Percentiles rank a stretch among this genome's conserved stretches.
phyloP scores from a whole-genome alignment of 2,888 invertebrate genomes.

The Pollenia griseotomentosa region DNA sequence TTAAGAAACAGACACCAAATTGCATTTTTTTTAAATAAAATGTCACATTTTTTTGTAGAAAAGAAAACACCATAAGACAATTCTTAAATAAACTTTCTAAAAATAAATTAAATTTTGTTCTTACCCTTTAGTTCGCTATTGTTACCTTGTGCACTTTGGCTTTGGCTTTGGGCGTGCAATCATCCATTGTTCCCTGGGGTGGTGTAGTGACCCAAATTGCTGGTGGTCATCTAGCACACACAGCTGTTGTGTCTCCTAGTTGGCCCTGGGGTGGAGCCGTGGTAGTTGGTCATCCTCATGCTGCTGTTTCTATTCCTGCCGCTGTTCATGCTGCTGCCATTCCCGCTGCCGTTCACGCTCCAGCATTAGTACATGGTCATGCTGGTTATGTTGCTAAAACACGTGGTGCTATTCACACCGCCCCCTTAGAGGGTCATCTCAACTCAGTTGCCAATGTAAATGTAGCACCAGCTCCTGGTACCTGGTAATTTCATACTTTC shows the following conservation, averaged over 20 bases:
- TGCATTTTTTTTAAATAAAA: no score
- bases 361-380: conserved; percentile 45
- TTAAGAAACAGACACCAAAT: no score
- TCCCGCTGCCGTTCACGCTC: conserved; percentile 17
- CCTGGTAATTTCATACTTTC: conserved; percentile 43
- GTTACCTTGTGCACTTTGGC: conserved; percentile 80
- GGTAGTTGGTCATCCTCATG: conserved; percentile 30
- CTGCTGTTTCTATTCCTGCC: conserved; percentile 31
- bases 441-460: conserved; percentile 69
- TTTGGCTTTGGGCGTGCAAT: conserved; percentile 81
- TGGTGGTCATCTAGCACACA: conserved; percentile 78
- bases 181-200: conserved; percentile 79
- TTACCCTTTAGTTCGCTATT: conserved; percentile 78
- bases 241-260: conserved; percentile 75
- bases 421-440: conserved; percentile 64
- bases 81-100: not conserved
- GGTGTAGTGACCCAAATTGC: conserved; percentile 74
- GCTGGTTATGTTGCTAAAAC: conserved; percentile 64
- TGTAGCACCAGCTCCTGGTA: conserved; percentile 74
- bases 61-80: no score
- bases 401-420: conserved; percentile 66
- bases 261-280: conserved; percentile 59
- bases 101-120: not conserved
- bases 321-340: conserved; percentile 49
- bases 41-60: no score